These are phyloP conservation scores for Zygogramma bicolorata DNA, from an alignment of 2,888 invertebrate genomes.

Conservation along the genomic window DNA sequence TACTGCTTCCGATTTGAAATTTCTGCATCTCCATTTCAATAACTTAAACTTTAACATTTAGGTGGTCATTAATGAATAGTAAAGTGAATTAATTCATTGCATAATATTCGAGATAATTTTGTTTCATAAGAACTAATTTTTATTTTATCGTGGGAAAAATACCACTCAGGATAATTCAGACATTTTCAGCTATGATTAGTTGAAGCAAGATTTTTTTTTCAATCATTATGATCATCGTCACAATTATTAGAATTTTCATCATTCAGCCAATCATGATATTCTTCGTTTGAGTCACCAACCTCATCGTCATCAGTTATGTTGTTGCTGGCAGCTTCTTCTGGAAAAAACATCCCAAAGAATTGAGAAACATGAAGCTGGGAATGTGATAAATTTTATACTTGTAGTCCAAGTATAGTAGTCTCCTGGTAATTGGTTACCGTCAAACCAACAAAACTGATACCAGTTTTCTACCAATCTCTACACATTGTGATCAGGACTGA, in stretches of 20 bases:
- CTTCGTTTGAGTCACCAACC: conserved; percentile 16
- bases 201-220: no score
- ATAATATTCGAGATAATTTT: not conserved
- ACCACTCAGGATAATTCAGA: no score
- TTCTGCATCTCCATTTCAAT: conserved; percentile 5
- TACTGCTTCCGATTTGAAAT: not conserved
- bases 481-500: not conserved
- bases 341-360: conserved; percentile 2
- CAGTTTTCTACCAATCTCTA: not conserved
- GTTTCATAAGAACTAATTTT: no score
- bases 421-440: conserved; percentile 17
- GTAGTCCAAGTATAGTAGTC: conserved; percentile 18
- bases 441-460: not conserved
- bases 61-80: not conserved
- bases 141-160: no score
- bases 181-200: no score
- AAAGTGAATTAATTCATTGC: no score
- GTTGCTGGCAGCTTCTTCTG: not conserved
- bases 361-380: conserved; percentile 1
- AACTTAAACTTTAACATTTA: not conserved
- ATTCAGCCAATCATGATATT: not conserved
- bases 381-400: conserved; percentile 5
- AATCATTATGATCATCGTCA: not conserved
- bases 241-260: not conserved
- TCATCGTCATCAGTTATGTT: conserved; percentile 17